phyloP scores from a whole-genome alignment of 2,113 vertebrate species.

The Myocastor coypus region DNA sequence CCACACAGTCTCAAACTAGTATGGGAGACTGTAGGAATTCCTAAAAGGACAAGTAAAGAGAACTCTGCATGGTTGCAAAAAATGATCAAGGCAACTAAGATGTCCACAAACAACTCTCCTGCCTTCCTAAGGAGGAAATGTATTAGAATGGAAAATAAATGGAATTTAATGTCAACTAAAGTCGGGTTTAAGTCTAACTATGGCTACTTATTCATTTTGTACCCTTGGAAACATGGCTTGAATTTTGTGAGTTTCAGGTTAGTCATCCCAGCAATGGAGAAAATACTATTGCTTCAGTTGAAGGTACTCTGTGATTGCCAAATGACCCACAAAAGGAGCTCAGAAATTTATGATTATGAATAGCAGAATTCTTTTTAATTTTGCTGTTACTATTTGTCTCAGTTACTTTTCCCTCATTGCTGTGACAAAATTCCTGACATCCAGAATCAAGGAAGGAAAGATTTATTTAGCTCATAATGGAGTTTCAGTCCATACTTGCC shows the following conservation, averaged over 20 bases:
- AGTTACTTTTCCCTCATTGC: no score
- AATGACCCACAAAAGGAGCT: neutral
- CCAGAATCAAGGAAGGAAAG: no score
- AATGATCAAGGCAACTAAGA: neutral
- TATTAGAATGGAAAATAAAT: slow-evolving; percentile 9
- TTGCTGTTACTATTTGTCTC: neutral
- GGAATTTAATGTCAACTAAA: slow-evolving; percentile 5
- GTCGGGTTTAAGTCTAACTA: slow-evolving; percentile 20
- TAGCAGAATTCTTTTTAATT: neutral
- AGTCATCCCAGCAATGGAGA: neutral
- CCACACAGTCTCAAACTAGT: neutral
- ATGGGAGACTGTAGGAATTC: neutral
- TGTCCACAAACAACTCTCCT: neutral
- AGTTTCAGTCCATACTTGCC: no score
- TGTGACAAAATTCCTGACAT: no score
- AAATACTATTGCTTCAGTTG: neutral
- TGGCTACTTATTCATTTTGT: neutral
- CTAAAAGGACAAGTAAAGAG: neutral
- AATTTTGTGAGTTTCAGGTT: slow-evolving; percentile 36
- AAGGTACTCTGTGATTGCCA: neutral
- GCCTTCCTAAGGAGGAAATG: neutral
- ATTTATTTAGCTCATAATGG: no score
- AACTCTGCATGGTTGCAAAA: neutral
- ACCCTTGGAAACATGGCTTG: neutral
- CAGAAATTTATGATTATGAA: neutral